Percentiles rank a stretch among this genome's conserved stretches.
Evolutionary conservation across 2,797 vertebrate species (phyloP).

Genomic region (Sarcophilus harrisii): DNA sequence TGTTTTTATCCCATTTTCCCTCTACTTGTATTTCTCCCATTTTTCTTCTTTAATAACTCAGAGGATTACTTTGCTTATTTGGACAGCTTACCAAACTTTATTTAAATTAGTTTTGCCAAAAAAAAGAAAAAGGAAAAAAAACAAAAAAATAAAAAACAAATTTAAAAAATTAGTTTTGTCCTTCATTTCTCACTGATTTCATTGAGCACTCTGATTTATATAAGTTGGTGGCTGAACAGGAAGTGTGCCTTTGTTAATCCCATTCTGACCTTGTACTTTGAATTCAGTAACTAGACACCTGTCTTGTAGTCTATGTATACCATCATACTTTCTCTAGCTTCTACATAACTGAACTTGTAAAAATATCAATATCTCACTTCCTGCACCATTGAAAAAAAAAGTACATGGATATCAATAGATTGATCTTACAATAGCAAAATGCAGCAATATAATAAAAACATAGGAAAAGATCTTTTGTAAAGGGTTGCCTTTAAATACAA

Average conservation of each 20-base stretch:
- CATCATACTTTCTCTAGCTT: not conserved
- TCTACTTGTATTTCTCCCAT: not conserved
- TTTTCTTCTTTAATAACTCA: not conserved
- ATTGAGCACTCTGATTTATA: not conserved
- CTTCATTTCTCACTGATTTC: too few relatives aligned
- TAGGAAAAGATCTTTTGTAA: slow-evolving; percentile 7
- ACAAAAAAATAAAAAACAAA: too few relatives aligned
- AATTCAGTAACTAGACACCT: not conserved
- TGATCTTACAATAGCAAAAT: not conserved
- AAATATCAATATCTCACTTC: not conserved
- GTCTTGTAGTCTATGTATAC: not conserved
- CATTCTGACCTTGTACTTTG: not conserved
- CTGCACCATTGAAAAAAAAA: not conserved
- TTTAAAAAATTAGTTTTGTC: not conserved
- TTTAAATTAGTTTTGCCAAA: not conserved
- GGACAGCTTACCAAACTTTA: not conserved
- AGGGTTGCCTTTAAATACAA: not conserved
- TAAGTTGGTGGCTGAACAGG: not conserved
- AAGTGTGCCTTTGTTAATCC: not conserved
- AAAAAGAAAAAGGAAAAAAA: too few relatives aligned
- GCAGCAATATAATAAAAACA: not conserved
- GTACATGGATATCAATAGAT: not conserved
- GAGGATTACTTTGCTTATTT: not conserved
- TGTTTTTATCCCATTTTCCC: not conserved
- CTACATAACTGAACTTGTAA: not conserved